These are phyloP conservation scores for Drosophila albomicans DNA, from an alignment of 1,140 invertebrate genomes.

Conservation along the genomic window DNA sequence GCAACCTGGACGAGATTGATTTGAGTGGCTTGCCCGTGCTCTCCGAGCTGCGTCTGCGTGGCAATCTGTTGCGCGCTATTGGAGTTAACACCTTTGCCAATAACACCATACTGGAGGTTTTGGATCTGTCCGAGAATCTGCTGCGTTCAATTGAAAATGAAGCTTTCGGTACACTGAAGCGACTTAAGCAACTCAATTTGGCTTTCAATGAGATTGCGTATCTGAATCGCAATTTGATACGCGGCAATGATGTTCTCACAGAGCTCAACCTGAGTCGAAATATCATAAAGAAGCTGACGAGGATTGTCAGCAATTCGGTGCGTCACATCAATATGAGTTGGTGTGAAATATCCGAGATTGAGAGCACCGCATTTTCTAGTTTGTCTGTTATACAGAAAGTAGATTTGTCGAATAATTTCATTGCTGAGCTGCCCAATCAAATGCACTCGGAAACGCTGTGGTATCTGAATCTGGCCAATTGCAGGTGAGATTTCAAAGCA, in stretches of 20 bases:
- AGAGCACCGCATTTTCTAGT: conserved; percentile 86
- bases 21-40: conserved; percentile 87
- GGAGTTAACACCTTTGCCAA: conserved; percentile 87
- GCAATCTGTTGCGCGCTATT: conserved; percentile 87
- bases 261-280: conserved; percentile 88
- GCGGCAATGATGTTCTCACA: conserved; percentile 86
- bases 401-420: conserved; percentile 87
- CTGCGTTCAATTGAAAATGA: conserved; percentile 86
- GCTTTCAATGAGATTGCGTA: conserved; percentile 88
- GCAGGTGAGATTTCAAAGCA: conserved; percentile 58
- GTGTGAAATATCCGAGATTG: conserved; percentile 87
- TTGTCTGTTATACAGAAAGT: conserved; percentile 86
- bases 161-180: conserved; percentile 86
- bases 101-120: conserved; percentile 87
- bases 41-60: conserved; percentile 86
- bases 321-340: conserved; percentile 86
- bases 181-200: conserved; percentile 87
- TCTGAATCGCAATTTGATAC: conserved; percentile 86
- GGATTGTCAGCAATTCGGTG: conserved; percentile 86
- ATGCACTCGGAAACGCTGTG: conserved; percentile 86
- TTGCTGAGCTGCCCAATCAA: conserved; percentile 86
- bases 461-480: conserved; percentile 86
- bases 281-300: conserved; percentile 87
- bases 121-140: conserved; percentile 89
- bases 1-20: conserved; percentile 88